phyloP scores from a whole-genome alignment of 2,888 invertebrate species.

The Drosophila maculinotata region DNA sequence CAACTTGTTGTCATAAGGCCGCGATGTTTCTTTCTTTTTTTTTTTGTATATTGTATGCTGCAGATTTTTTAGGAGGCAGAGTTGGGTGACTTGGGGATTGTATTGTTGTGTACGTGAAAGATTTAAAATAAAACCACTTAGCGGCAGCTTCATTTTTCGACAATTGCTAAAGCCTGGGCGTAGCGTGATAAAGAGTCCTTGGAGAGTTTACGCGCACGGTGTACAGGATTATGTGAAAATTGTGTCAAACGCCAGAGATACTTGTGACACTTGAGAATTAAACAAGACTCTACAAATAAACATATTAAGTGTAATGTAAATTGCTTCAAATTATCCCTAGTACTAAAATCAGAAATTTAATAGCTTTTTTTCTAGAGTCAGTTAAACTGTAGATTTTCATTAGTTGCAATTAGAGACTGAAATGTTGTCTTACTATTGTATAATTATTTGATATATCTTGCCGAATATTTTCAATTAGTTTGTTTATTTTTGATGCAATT shows the following conservation, averaged over 20 bases:
- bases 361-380: neutral
- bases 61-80: conserved; percentile 13
- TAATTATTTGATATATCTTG: neutral
- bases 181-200: conserved; percentile 59
- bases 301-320: neutral
- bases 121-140: conserved; percentile 85
- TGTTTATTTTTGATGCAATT: conserved; percentile 61
- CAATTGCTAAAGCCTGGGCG: conserved; percentile 65
- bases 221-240: neutral
- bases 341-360: neutral
- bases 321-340: accelerated
- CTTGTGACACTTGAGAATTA: conserved; percentile 6
- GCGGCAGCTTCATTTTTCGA: conserved; percentile 66
- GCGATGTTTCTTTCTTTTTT: conserved; percentile 21
- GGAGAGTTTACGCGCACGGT: conserved; percentile 22
- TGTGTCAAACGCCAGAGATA: conserved; percentile 34
- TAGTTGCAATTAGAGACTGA: neutral
- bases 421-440: neutral
- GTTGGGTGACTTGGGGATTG: conserved; percentile 1
- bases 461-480: conserved; percentile 11
- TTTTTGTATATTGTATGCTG: conserved; percentile 21
- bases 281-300: neutral
- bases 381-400: neutral
- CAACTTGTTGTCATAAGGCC: conserved; percentile 79
- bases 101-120: conserved; percentile 82